A percentile compares a stretch with the other conserved stretches of the same genome.
phyloP scores from a whole-genome alignment of 2,797 vertebrate genomes.

The Apogon hyalosoma region DNA sequence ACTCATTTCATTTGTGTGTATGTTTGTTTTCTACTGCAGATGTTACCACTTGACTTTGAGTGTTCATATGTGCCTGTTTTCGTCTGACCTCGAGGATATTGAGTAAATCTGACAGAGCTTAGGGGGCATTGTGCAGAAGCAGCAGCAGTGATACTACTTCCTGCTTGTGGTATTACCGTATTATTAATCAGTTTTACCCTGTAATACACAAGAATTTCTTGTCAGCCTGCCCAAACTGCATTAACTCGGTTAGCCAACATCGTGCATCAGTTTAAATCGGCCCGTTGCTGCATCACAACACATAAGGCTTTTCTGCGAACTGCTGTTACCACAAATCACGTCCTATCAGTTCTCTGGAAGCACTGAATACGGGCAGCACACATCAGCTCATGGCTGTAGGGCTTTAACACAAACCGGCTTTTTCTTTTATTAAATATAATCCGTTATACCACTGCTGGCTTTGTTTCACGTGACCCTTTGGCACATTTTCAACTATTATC shows the following conservation, averaged over 20 bases:
- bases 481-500: conserved; percentile 65
- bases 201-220: conserved; percentile 47
- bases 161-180: conserved; percentile 27
- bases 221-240: conserved; percentile 55
- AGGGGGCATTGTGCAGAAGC: neutral
- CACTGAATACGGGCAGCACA: conserved; percentile 46
- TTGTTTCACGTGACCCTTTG: conserved; percentile 60
- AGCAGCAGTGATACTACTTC: neutral
- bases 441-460: conserved; percentile 59
- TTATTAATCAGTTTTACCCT: conserved; percentile 61
- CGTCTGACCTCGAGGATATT: conserved; percentile 26
- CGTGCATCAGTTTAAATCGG: conserved; percentile 56
- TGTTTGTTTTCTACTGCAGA: conserved; percentile 13
- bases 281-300: conserved; percentile 61
- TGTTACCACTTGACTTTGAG: conserved; percentile 10
- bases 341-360: conserved; percentile 65
- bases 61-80: conserved; percentile 13
- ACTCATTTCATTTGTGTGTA: conserved; percentile 10
- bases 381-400: conserved; percentile 66
- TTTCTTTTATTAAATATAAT: conserved; percentile 72
- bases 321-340: conserved; percentile 71
- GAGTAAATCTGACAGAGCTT: conserved; percentile 20
- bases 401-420: conserved; percentile 66
- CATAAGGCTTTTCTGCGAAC: conserved; percentile 67
- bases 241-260: conserved; percentile 56